These are phyloP conservation scores for Philonicus albiceps DNA, from an alignment of 2,888 invertebrate genomes.

Conservation along the genomic window DNA sequence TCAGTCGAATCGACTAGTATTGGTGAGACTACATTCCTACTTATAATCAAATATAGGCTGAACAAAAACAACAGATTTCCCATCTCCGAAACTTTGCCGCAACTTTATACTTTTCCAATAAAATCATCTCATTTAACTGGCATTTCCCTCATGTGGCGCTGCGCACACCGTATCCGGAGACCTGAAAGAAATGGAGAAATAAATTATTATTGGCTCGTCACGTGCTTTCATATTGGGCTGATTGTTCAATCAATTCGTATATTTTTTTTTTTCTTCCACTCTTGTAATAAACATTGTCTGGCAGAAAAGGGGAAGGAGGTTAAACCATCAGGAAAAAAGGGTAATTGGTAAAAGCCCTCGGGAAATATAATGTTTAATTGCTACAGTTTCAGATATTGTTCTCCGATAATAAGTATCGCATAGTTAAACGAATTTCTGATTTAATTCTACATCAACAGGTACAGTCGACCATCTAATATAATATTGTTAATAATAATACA, in stretches of 20 bases:
- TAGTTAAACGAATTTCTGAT: background rate
- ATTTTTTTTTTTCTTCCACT: background rate
- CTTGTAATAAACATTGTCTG: background rate
- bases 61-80: conserved; percentile 22
- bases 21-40: background rate
- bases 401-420: background rate
- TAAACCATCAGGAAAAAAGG: background rate
- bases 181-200: conserved; percentile 15
- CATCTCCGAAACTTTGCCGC: conserved; percentile 26
- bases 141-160: background rate
- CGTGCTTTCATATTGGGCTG: conserved; percentile 2
- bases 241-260: conserved; percentile 20
- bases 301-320: background rate
- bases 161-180: background rate
- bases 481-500: too few relatives aligned
- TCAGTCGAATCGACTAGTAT: background rate
- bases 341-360: background rate
- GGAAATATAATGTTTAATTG: background rate
- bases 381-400: background rate
- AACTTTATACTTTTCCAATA: background rate
- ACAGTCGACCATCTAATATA: too few relatives aligned
- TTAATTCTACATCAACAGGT: too few relatives aligned
- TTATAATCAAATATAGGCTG: conserved; percentile 4
- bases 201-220: conserved; percentile 9
- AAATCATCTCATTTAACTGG: conserved; percentile 33